A percentile compares a stretch with the other conserved stretches of the same genome.
Conservation (phyloP, 2,113 vertebrate genomes). For the Sigmodon hispidus region DNA sequence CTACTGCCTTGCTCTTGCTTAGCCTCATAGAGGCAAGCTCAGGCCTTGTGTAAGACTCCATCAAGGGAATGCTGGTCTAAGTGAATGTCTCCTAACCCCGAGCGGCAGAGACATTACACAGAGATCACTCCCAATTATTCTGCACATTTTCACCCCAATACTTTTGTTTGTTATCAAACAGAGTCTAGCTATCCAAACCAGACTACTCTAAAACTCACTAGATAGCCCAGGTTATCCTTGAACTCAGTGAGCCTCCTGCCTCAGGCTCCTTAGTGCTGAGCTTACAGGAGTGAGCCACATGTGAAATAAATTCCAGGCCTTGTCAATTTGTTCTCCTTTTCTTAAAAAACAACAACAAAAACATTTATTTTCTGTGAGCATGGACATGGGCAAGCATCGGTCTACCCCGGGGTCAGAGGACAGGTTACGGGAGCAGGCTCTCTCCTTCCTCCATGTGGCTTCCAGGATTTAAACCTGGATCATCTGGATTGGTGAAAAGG, state of each 20-base stretch:
- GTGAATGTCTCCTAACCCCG: too few species aligned
- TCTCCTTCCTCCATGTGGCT: not conserved
- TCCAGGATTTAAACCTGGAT: not conserved
- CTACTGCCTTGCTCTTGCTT: too few species aligned
- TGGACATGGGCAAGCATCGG: not conserved
- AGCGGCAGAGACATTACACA: too few species aligned
- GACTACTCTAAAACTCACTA: not conserved
- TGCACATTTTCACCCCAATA: not conserved
- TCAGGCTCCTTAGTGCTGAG: not conserved
- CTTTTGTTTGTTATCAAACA: not conserved
- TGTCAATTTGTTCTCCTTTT: conserved; percentile 14
- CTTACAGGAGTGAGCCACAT: not conserved
- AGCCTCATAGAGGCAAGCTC: too few species aligned
- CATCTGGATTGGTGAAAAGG: not conserved
- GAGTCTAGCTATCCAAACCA: not conserved
- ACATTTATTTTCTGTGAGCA: too few species aligned
- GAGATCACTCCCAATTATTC: conserved; percentile 5
- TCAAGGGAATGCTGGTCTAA: too few species aligned
- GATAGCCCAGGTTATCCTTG: not conserved
- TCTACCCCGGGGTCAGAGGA: not conserved
- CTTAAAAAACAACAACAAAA: not conserved
- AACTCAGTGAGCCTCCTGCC: not conserved
- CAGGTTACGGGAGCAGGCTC: not conserved
- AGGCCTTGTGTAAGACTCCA: too few species aligned
- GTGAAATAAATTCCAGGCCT: not conserved